Base-by-base conservation (phyloP, 2,888 invertebrate species). In the Chironomus tentans region DNA sequence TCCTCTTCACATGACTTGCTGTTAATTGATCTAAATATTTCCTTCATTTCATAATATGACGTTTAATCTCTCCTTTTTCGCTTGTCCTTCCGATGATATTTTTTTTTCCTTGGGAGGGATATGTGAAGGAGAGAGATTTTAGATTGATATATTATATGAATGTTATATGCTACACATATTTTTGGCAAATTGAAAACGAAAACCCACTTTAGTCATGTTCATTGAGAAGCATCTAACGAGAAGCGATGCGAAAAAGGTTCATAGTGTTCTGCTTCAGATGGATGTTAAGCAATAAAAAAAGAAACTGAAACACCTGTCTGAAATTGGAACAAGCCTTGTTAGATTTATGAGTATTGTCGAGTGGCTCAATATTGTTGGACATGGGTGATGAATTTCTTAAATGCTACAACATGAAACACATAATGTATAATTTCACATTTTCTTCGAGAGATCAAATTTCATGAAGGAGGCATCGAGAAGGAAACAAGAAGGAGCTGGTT, bases 321-420 rank as follows among this genome's bases (percentile, higher is more conserved):
- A 70, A 50, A 70, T 70, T 70, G 70, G 48, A 70, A 70, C 70
- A 50, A 47, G 70, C 21, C 70, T 48, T 46, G 15, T 21, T 21
- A 50, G 70, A 70, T 70, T 70, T 70, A 70, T 70, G 70, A 70
- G 70, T 24, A 48, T 70, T 56, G 50, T 50, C 70, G 56, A 70
- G 56, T 56, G 56, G 15, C 68, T 68, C 24, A 68, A 68, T 68
- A 68, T 68, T 68, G 22, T 50, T 56, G 56, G 56, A 56, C 56
- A 56, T 18, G 56, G 56, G 56, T 56, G 56, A 56, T 56, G 56
- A 56, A 56, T 56, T 56, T 56, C 56, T 56, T 56, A 56, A 56
- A 56, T 56, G 56, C 15, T 56, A 50, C 50, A 18, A n/a, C n/a
- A 56, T 56, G 56, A 18, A 18, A 56, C 38, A 38, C 38, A 38